Conservation (phyloP, 2,888 invertebrate species). For the Alloscopus bannaensis region DNA sequence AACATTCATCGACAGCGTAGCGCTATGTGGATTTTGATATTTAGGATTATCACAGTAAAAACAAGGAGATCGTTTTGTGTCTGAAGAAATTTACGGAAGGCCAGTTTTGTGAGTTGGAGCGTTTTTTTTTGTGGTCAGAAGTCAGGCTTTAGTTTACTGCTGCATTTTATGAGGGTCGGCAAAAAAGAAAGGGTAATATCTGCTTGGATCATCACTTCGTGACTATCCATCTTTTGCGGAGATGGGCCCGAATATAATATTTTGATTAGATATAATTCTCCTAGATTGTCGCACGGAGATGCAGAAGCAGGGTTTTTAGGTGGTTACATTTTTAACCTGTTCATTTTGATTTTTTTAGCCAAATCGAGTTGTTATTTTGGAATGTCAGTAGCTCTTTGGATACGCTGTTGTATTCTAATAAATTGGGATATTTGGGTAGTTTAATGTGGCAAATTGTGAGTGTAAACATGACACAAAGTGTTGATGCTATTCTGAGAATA, state of each 20-base stretch:
- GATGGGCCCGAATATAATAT: conserved; percentile 57
- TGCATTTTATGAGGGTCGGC: conserved; percentile 22
- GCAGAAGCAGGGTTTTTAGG: too few relatives aligned
- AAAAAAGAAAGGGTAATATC: conserved; percentile 43
- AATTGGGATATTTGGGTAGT: too few relatives aligned
- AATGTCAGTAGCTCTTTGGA: too few relatives aligned
- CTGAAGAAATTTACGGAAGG: conserved; percentile 32
- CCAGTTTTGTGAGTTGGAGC: conserved; percentile 11
- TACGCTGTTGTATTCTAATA: too few relatives aligned
- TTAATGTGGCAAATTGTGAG: too few relatives aligned
- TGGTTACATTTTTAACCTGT: too few relatives aligned
- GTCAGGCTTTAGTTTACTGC: conserved; percentile 17
- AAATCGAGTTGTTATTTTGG: too few relatives aligned
- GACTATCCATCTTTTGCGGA: conserved; percentile 59
- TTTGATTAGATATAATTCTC: conserved; percentile 56
- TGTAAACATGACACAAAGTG: too few relatives aligned
- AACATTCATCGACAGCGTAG: conserved; percentile 49
- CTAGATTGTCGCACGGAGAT: not conserved
- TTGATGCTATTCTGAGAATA: too few relatives aligned
- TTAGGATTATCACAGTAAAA: conserved; percentile 39
- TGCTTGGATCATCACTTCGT: conserved; percentile 58
- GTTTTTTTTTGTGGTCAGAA: conserved; percentile 12
- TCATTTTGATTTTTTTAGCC: too few relatives aligned
- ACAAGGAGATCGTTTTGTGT: conserved; percentile 25
- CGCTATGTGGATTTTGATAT: conserved; percentile 22